phyloP scores from a whole-genome alignment of 2,797 vertebrate species.

The Argyrosomus regius region DNA sequence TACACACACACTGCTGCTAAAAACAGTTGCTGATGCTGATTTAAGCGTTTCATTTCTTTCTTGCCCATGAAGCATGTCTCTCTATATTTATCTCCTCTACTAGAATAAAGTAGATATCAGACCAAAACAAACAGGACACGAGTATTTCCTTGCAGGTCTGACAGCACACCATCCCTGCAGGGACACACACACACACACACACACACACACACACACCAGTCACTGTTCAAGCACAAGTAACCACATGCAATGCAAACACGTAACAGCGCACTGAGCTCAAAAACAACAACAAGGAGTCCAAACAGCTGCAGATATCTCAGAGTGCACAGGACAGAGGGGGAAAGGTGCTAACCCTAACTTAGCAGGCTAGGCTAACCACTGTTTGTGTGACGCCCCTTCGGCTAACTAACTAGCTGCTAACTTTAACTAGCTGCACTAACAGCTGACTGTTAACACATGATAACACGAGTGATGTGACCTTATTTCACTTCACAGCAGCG shows the following conservation, averaged over 20 bases:
- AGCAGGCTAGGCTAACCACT: slow-evolving; percentile 41
- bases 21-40: neutral
- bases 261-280: slow-evolving; percentile 18
- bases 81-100: neutral
- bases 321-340: neutral
- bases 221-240: neutral
- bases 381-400: slow-evolving; percentile 40
- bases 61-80: neutral
- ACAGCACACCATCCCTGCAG: slow-evolving; percentile 2
- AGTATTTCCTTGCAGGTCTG: slow-evolving; percentile 14
- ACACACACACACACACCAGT: too few relatives aligned
- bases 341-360: slow-evolving; percentile 18
- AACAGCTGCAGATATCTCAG: slow-evolving; percentile 18
- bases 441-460: neutral
- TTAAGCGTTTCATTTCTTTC: neutral
- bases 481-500: neutral
- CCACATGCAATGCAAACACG: slow-evolving; percentile 35
- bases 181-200: too few relatives aligned
- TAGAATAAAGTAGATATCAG: neutral
- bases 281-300: neutral
- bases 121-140: neutral
- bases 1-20: neutral
- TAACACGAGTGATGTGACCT: rapidly evolving
- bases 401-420: slow-evolving; percentile 42
- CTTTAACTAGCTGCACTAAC: neutral